A percentile compares a stretch with the other conserved stretches of the same genome.
Evolutionary conservation across 2,888 invertebrate genomes (phyloP).

Genomic region (Uloborus plumipes): DNA sequence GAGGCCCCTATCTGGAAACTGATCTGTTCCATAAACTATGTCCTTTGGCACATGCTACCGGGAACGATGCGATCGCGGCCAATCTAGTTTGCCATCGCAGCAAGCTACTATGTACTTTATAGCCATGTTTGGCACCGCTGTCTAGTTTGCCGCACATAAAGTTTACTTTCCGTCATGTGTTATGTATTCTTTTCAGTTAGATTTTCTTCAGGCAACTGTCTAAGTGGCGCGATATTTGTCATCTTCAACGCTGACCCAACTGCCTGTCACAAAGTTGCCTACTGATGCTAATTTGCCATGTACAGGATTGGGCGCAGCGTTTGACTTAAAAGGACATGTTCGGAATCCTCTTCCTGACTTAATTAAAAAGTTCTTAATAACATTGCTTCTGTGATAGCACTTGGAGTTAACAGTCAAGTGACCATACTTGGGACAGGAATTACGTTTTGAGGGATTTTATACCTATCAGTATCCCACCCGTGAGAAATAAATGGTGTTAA

Average conservation of each 20-base stretch:
- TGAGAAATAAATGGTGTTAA: no score
- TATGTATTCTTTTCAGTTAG: constrained; percentile 13
- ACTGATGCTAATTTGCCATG: constrained; percentile 14
- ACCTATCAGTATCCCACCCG: no score
- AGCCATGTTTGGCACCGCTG: constrained; percentile 40
- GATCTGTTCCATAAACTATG: constrained; percentile 45
- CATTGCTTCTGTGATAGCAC: no score
- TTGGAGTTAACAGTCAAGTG: no score
- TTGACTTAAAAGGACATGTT: no score
- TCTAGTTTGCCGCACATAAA: constrained; percentile 40
- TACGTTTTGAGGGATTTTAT: no score
- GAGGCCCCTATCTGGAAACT: constrained; percentile 35
- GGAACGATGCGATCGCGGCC: constrained; percentile 7
- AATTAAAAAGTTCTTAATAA: no score
- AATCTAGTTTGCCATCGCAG: constrained; percentile 35
- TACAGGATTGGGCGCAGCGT: background rate
- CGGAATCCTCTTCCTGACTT: no score
- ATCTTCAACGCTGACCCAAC: constrained; percentile 28
- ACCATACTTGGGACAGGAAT: no score
- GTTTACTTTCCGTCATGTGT: constrained; percentile 18
- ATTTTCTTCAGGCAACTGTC: constrained; percentile 20
- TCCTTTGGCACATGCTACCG: constrained; percentile 38
- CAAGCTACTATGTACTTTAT: constrained; percentile 30
- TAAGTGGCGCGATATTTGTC: constrained; percentile 44
- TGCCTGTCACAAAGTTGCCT: background rate